phyloP scores from a whole-genome alignment of 2,888 invertebrate genomes.

The Pheosia gnoma region DNA sequence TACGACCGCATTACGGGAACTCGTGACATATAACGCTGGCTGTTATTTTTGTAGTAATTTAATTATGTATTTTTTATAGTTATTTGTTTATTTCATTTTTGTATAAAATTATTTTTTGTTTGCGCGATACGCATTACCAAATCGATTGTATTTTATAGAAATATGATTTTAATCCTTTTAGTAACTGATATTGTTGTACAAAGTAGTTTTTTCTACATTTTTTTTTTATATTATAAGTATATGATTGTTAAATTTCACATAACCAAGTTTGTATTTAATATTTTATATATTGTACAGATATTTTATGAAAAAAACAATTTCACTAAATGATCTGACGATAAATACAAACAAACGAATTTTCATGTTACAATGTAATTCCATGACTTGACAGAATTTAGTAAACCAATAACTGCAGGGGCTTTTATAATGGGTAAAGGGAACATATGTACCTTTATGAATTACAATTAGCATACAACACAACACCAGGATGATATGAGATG shows the following conservation, averaged over 20 bases:
- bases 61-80: conserved; percentile 18
- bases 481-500: too few species aligned
- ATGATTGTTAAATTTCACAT: too few species aligned
- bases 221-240: background rate
- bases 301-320: conserved; percentile 15
- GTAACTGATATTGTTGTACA: conserved; percentile 27
- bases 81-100: background rate
- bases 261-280: too few species aligned
- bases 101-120: background rate
- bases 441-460: too few species aligned
- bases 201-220: conserved; percentile 10
- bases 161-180: conserved; percentile 15
- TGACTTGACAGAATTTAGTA: too few species aligned
- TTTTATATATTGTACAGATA: too few species aligned
- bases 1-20: conserved; percentile 11
- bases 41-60: conserved; percentile 19
- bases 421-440: too few species aligned
- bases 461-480: too few species aligned
- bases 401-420: too few species aligned
- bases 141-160: background rate
- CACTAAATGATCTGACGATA: too few species aligned
- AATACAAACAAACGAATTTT: too few species aligned
- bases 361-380: too few species aligned
- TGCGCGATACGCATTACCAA: background rate
- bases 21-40: conserved; percentile 23